A percentile compares a stretch with the other conserved stretches of the same genome.
Conservation (phyloP, 2,113 vertebrate genomes). For the Pelobates fuscus region DNA sequence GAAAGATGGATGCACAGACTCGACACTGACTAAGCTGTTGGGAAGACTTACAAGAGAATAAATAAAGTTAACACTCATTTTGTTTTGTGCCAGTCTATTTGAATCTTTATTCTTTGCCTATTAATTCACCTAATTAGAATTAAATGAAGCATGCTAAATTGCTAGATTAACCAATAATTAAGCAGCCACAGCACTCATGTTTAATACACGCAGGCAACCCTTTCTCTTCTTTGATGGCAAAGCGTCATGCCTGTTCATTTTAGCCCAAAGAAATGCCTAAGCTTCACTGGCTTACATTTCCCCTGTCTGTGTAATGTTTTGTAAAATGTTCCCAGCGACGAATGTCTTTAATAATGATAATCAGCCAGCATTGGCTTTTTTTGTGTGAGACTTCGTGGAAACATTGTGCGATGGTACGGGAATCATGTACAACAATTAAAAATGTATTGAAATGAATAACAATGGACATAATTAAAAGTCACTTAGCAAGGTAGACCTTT, state of each 20-base stretch:
- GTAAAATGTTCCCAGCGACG: slow-evolving; percentile 56
- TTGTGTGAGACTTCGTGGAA: slow-evolving; percentile 33
- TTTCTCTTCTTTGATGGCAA: slow-evolving; percentile 64
- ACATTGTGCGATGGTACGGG: slow-evolving; percentile 4
- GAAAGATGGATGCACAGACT: not conserved
- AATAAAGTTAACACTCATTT: slow-evolving; percentile 55
- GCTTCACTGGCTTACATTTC: slow-evolving; percentile 56
- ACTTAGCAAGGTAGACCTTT: slow-evolving; percentile 14
- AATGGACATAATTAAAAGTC: slow-evolving; percentile 38
- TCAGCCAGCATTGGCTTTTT: slow-evolving; percentile 55
- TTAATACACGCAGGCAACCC: slow-evolving; percentile 67
- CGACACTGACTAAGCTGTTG: not conserved
- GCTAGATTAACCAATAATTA: slow-evolving; percentile 88
- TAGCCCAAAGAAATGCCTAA: slow-evolving; percentile 62
- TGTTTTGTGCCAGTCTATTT: slow-evolving; percentile 73
- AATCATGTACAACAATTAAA: slow-evolving; percentile 31
- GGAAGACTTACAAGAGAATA: slow-evolving; percentile 42
- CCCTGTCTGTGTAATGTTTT: slow-evolving; percentile 49
- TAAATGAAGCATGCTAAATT: slow-evolving; percentile 84
- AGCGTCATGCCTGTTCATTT: slow-evolving; percentile 65
- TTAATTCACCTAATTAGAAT: slow-evolving; percentile 88
- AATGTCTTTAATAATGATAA: slow-evolving; percentile 55
- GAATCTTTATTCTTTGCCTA: slow-evolving; percentile 77
- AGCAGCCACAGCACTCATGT: slow-evolving; percentile 72
- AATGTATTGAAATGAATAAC: slow-evolving; percentile 32